Evolutionary conservation across 1,140 invertebrate species (phyloP).

Genomic region (Pachyrhynchus sulphureomaculatus): DNA sequence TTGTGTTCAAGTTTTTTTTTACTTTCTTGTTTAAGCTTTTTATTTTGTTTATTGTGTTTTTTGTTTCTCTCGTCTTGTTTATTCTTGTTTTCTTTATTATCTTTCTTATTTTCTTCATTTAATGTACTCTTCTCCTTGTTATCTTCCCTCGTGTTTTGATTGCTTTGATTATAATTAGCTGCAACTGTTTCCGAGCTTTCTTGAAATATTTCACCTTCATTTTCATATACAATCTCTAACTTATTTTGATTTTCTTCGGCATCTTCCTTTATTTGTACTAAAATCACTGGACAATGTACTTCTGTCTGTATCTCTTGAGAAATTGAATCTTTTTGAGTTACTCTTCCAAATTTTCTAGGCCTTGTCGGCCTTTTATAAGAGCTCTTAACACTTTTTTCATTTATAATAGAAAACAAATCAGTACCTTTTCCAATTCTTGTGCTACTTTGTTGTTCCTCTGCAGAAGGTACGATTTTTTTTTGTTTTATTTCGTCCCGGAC

Average conservation of each 20-base stretch:
- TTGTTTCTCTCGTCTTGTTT: not conserved
- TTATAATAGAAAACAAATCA: too few species aligned
- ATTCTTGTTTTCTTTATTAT: not conserved
- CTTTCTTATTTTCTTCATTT: not conserved
- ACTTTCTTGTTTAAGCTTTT: not conserved
- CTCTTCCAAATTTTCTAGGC: not conserved
- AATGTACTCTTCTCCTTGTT: not conserved
- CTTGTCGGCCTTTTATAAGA: not conserved
- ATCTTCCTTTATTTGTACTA: not conserved
- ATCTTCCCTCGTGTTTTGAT: not conserved
- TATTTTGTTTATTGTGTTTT: not conserved
- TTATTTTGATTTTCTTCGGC: constrained; percentile 6
- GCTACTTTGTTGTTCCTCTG: too few species aligned
- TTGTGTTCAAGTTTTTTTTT: not conserved
- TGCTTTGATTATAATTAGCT: not conserved
- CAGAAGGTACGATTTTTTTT: too few species aligned
- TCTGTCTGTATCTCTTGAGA: constrained; percentile 37
- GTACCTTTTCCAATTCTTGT: too few species aligned
- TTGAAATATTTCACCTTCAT: not conserved
- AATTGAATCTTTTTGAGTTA: not conserved
- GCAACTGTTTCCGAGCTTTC: not conserved
- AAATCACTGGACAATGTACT: constrained; percentile 16
- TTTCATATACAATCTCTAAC: not conserved
- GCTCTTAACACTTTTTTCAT: too few species aligned
- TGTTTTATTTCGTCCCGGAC: too few species aligned